These are phyloP conservation scores for Bilobella aurantiaca DNA, from an alignment of 1,140 invertebrate species.

Conservation along the genomic window DNA sequence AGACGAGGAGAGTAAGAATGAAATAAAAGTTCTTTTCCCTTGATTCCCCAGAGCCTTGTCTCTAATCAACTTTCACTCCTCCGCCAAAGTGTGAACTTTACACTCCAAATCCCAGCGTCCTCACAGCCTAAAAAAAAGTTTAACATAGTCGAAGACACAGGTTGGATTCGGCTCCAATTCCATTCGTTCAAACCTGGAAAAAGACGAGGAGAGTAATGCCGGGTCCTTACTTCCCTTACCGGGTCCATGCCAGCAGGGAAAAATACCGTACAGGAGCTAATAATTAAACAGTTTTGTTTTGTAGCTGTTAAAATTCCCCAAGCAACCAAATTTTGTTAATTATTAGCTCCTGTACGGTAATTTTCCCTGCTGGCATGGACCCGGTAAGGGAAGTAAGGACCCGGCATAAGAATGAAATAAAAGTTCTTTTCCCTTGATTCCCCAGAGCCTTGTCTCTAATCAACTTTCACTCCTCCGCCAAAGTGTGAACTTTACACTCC, in stretches of 20 bases:
- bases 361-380: too few species aligned
- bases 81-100: too few species aligned
- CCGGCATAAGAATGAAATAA: constrained; percentile 17
- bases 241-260: too few species aligned
- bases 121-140: constrained; percentile 48
- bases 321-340: too few species aligned
- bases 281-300: too few species aligned
- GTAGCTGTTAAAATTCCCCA: too few species aligned
- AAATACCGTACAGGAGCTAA: too few species aligned
- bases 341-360: too few species aligned
- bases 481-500: too few species aligned
- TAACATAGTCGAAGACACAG: constrained; percentile 49
- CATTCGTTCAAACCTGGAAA: constrained; percentile 38
- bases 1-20: constrained; percentile 20
- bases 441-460: background rate
- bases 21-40: background rate
- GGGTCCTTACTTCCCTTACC: too few species aligned
- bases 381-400: too few species aligned
- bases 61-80: constrained; percentile 2
- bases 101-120: constrained; percentile 28
- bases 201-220: too few species aligned
- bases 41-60: background rate
- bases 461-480: background rate
- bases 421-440: background rate
- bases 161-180: constrained; percentile 36